These are phyloP conservation scores for Henricia sp. DNA, from an alignment of 53 echinoderm and acorn worm genomes.

Conservation along the genomic window DNA sequence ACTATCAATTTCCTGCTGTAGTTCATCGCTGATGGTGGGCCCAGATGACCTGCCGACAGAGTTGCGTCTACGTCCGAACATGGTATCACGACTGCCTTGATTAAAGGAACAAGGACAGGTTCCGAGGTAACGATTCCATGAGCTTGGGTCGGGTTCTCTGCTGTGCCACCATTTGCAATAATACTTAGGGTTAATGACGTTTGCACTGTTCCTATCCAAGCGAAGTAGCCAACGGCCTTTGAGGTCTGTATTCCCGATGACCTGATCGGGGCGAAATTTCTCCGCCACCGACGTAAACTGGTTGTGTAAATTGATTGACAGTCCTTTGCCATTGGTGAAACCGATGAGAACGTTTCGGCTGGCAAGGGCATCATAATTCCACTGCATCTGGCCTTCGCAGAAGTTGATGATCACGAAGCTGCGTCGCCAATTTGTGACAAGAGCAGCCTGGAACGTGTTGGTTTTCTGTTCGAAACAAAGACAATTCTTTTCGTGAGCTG, in stretches of 20 bases:
- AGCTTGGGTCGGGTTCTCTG: conserved; percentile 31
- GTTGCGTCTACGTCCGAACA: conserved; percentile 4
- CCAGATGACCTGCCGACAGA: neutral
- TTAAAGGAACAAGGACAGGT: conserved; percentile 58
- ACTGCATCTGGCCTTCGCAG: conserved; percentile 40
- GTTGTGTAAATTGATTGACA: conserved; percentile 19
- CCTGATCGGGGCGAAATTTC: conserved; percentile 29
- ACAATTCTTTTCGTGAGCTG: neutral
- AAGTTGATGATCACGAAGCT: conserved; percentile 55
- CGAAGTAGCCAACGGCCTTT: conserved; percentile 51
- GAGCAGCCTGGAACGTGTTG: conserved; percentile 57
- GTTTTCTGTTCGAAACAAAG: neutral
- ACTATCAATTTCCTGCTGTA: conserved; percentile 22
- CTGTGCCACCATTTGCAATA: conserved; percentile 42
- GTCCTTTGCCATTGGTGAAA: conserved; percentile 13
- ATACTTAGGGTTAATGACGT: conserved; percentile 34
- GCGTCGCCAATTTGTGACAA: conserved; percentile 39
- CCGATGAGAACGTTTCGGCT: conserved; percentile 35
- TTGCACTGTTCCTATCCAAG: conserved; percentile 35
- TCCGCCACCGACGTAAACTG: conserved; percentile 21
- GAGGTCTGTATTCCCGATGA: conserved; percentile 40
- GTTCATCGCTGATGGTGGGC: conserved; percentile 6
- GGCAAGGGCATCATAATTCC: conserved; percentile 31
- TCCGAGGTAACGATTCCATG: conserved; percentile 49
- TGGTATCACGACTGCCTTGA: conserved; percentile 44